Evolutionary conservation across 2,113 vertebrate genomes (phyloP), one percentile per base, ranked within the genome.

Genomic region (Empidonax traillii): DNA sequence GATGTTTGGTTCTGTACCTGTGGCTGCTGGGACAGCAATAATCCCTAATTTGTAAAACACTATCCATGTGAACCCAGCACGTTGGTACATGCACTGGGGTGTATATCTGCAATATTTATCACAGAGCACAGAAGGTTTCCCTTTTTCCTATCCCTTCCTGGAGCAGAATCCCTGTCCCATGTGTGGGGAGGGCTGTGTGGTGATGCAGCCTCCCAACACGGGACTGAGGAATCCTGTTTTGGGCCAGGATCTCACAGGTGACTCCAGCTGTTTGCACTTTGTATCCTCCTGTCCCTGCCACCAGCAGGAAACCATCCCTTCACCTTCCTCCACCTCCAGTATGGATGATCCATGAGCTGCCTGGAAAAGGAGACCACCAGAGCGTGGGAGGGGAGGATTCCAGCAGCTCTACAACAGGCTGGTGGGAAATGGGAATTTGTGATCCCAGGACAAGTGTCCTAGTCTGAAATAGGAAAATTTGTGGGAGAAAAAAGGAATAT

Each of bases 281-380:
- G 1, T 14, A 25, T 75, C 31, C 27, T 69, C 41, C 58, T 35
- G 14, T 35, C 21, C 58, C 73, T 76, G 27, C 10, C 41, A 43
- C 31, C 4, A 16, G 55, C 35, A 27, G 1, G 8, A 53, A 41
- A 6, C 10, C 1, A 1, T 31, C 24, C 41, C 52, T 37, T 71
- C 35, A 30, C 19, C 37, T 43, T 22, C 43, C 37, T 58, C n/a
- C 0, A 0, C 15, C 14, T 68, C 17, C 6, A 5, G 19, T 5
- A 11, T 0, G 1, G 31, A 35, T 69, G 66, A 47, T 27, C 37
- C 27, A 25, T 0, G 1, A 65, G 22, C 43, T 41, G 66, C 31
- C 47, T 63, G 39, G 53, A 27, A 85, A 62, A 81, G 39, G 58
- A 63, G 21, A 8, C 46, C 80, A 31, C 9, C 22, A 16, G 39